Conservation (phyloP, 92 coral and sea anemone genomes). For the Umimayanthus kanabou region DNA sequence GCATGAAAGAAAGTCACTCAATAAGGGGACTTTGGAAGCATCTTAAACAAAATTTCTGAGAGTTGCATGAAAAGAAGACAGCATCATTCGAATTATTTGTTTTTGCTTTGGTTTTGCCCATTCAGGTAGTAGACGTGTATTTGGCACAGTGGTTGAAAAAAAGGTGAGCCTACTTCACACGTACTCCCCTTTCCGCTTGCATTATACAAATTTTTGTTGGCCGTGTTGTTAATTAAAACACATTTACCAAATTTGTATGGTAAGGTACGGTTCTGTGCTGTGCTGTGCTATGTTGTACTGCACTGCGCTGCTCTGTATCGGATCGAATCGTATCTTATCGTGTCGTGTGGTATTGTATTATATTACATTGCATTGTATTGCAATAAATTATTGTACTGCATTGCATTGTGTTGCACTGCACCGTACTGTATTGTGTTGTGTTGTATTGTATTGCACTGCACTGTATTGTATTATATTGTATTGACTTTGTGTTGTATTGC, state of each 20-base stretch:
- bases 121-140: constrained; percentile 91
- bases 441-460: not conserved
- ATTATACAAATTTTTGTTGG: not conserved
- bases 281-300: not conserved
- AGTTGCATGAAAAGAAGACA: not conserved
- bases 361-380: not conserved
- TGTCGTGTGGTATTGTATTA: not conserved
- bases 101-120: constrained; percentile 1
- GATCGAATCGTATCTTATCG: not conserved
- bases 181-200: not conserved
- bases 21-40: too few relatives aligned
- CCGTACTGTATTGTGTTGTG: not conserved
- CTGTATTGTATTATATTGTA: too few relatives aligned
- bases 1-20: not conserved
- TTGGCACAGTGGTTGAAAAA: constrained; percentile 92
- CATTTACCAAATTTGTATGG: not conserved
- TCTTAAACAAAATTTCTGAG: too few relatives aligned
- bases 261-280: too few relatives aligned
- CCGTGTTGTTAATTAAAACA: too few relatives aligned
- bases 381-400: too few relatives aligned
- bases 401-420: not conserved
- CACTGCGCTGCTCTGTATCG: not conserved
- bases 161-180: constrained; percentile 55
- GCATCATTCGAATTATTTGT: not conserved
- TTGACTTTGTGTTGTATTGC: too few relatives aligned